Percentiles rank a stretch among this genome's conserved stretches.
Conservation (phyloP, 2,888 invertebrate genomes). For the Pristionchus arcanus region DNA sequence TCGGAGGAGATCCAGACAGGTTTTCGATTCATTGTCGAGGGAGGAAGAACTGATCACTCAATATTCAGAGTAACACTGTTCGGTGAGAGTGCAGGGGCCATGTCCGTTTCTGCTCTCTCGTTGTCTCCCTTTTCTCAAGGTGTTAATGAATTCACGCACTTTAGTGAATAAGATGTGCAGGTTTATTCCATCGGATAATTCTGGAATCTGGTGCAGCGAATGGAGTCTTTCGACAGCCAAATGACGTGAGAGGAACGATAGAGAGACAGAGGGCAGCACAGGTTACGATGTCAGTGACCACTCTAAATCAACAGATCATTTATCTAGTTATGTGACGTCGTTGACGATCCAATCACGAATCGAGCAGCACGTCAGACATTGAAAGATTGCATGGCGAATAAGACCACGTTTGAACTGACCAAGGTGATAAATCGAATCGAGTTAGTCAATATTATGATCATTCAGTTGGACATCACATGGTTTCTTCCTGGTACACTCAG, state of each 20-base stretch:
- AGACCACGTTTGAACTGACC: background rate
- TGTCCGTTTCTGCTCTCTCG: background rate
- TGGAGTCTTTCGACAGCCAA: background rate
- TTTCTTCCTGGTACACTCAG: background rate
- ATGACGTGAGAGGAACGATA: background rate
- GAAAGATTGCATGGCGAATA: background rate
- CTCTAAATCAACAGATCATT: no score
- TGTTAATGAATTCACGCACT: background rate
- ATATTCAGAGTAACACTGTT: constrained; percentile 4
- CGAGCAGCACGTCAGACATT: background rate
- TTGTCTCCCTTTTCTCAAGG: background rate
- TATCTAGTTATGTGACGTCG: background rate
- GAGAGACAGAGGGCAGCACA: background rate
- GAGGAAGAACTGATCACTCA: background rate
- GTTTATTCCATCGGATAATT: background rate
- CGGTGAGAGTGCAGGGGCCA: constrained; percentile 30
- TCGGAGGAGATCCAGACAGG: constrained; percentile 31
- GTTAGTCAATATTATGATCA: background rate
- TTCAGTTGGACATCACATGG: background rate
- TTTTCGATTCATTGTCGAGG: background rate
- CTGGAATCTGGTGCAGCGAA: background rate
- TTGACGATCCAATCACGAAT: background rate
- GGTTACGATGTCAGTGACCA: background rate
- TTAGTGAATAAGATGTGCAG: background rate
- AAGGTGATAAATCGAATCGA: background rate